A percentile compares a stretch with the other conserved stretches of the same genome.
Evolutionary conservation across 2,113 vertebrate genomes (phyloP).

Genomic region (Scatophagus argus): DNA sequence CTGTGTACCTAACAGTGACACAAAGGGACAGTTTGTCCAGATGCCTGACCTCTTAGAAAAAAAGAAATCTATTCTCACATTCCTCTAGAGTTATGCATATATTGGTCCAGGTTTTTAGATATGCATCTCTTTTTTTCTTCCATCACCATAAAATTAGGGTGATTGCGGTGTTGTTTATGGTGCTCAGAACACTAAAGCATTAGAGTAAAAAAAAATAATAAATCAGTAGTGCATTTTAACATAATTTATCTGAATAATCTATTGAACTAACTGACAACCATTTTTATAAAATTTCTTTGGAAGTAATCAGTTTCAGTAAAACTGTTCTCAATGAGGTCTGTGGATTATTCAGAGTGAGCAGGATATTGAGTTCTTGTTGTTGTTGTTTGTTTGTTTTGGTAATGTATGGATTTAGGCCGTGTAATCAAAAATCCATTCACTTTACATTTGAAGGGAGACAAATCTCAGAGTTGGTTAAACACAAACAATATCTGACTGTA

Average conservation of each 20-base stretch:
- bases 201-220: too few species aligned
- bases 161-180: neutral
- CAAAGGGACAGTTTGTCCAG: slow-evolving; percentile 18
- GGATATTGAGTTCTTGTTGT: neutral
- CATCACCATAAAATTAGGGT: neutral
- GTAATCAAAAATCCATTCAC: neutral
- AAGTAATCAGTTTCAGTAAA: neutral
- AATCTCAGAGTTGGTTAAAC: neutral
- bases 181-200: neutral
- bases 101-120: neutral
- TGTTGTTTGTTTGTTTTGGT: too few species aligned
- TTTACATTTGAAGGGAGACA: neutral
- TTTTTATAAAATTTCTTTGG: neutral
- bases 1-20: slow-evolving; percentile 80
- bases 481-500: too few species aligned
- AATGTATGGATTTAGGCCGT: too few species aligned
- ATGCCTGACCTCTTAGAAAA: neutral
- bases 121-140: neutral
- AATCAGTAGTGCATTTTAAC: neutral
- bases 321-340: neutral
- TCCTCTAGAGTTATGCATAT: neutral
- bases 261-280: neutral
- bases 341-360: neutral
- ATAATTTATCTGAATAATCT: neutral
- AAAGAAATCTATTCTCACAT: neutral